These are phyloP conservation scores for Tenodera sinensis DNA, from an alignment of 2,888 invertebrate species.

Conservation along the genomic window DNA sequence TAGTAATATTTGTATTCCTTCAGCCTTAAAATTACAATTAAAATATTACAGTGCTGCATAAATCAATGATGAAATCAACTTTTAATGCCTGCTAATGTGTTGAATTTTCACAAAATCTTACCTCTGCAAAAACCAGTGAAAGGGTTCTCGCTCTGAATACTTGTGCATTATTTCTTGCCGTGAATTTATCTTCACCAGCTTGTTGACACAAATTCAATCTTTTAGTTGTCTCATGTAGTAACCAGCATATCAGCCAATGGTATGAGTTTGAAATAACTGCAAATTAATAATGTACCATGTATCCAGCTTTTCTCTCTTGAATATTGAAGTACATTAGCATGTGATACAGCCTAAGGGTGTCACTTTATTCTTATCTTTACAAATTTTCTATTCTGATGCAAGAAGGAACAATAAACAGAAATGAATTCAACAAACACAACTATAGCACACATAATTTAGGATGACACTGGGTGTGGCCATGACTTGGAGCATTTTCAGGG, in stretches of 20 bases:
- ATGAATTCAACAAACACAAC: too few relatives aligned
- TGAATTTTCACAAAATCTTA: slow-evolving; percentile 33
- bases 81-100: slow-evolving; percentile 27
- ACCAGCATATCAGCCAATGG: slow-evolving; percentile 80
- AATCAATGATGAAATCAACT: neutral
- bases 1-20: too few relatives aligned
- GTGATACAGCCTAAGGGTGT: too few relatives aligned
- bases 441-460: too few relatives aligned
- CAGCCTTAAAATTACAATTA: too few relatives aligned
- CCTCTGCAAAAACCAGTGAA: slow-evolving; percentile 74
- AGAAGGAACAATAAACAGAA: too few relatives aligned
- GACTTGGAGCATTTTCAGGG: too few relatives aligned
- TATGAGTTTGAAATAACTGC: slow-evolving; percentile 68
- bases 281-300: slow-evolving; percentile 33
- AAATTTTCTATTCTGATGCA: too few relatives aligned
- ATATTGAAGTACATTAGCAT: too few relatives aligned
- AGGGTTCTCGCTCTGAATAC: slow-evolving; percentile 74
- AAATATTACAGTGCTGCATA: neutral
- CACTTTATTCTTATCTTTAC: too few relatives aligned
- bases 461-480: too few relatives aligned
- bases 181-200: slow-evolving; percentile 63
- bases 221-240: slow-evolving; percentile 65
- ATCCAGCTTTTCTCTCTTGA: too few relatives aligned
- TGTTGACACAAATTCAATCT: slow-evolving; percentile 56
- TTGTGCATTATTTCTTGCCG: slow-evolving; percentile 75